Conservation (phyloP, 1,140 invertebrate genomes). For the Papilio polytes region DNA sequence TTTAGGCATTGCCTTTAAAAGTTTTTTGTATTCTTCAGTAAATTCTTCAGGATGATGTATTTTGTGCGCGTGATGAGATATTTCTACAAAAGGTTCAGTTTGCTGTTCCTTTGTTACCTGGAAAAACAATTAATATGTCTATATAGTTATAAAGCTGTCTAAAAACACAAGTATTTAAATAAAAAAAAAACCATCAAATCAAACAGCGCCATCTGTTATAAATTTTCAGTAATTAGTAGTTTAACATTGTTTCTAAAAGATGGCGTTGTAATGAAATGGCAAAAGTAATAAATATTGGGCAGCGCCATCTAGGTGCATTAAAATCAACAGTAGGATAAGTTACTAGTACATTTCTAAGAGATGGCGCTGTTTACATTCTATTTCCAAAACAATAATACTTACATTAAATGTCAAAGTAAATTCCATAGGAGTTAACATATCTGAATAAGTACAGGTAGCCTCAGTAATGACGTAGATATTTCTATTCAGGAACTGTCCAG, state of each 20-base stretch:
- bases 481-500: constrained; percentile 29
- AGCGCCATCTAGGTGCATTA: too few relatives aligned
- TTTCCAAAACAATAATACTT: constrained; percentile 40
- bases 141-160: too few relatives aligned
- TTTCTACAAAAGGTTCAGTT: constrained; percentile 44
- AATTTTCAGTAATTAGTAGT: neutral
- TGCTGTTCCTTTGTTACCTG: constrained; percentile 55
- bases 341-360: too few relatives aligned
- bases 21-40: constrained; percentile 51
- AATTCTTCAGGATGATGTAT: constrained; percentile 59
- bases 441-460: constrained; percentile 53
- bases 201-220: neutral
- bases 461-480: constrained; percentile 60
- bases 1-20: constrained; percentile 56
- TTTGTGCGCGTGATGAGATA: constrained; percentile 62
- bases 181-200: neutral
- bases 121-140: neutral
- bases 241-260: neutral
- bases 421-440: constrained; percentile 41
- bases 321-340: too few relatives aligned
- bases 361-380: too few relatives aligned
- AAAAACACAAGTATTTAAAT: neutral
- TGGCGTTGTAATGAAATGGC: too few relatives aligned
- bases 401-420: constrained; percentile 55
- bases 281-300: too few relatives aligned